Conservation (phyloP, 2,797 vertebrate genomes). For the Synaphobranchus kaupii region DNA sequence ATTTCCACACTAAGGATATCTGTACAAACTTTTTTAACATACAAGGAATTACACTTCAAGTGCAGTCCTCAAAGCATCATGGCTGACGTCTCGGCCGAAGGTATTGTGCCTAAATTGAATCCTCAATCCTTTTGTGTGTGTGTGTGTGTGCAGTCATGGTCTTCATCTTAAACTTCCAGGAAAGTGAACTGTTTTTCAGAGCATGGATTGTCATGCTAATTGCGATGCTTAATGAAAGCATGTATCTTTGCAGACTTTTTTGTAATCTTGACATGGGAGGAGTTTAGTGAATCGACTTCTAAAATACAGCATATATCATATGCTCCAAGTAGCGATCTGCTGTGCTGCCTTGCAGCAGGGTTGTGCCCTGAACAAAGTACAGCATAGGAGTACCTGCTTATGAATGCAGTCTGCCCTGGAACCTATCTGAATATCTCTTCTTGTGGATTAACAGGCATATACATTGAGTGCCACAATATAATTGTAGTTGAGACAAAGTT, state of each 20-base stretch:
- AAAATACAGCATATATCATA: constrained; percentile 75
- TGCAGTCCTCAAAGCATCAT: constrained; percentile 67
- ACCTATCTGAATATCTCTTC: background rate
- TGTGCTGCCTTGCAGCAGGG: background rate
- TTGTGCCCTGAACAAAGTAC: background rate
- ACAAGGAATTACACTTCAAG: constrained; percentile 52
- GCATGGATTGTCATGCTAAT: background rate
- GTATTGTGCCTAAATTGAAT: constrained; percentile 71
- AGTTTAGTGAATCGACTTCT: constrained; percentile 68
- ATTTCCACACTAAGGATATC: constrained; percentile 37
- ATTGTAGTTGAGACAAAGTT: too few relatives aligned
- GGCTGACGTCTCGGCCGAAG: constrained; percentile 84
- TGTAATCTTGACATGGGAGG: constrained; percentile 27
- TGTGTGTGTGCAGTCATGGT: background rate
- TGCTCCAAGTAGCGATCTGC: constrained; percentile 47
- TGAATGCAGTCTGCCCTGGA: background rate
- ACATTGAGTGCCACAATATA: too few relatives aligned
- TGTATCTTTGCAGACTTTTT: constrained; percentile 39
- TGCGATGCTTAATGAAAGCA: background rate
- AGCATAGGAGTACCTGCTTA: background rate
- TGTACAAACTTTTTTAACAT: constrained; percentile 49
- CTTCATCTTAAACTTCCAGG: background rate
- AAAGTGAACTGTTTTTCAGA: background rate
- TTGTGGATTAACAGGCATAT: background rate
- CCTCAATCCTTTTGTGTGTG: background rate